Base-by-base conservation (phyloP, 2,797 vertebrate genomes). In the Gymnodraco acuticeps region DNA sequence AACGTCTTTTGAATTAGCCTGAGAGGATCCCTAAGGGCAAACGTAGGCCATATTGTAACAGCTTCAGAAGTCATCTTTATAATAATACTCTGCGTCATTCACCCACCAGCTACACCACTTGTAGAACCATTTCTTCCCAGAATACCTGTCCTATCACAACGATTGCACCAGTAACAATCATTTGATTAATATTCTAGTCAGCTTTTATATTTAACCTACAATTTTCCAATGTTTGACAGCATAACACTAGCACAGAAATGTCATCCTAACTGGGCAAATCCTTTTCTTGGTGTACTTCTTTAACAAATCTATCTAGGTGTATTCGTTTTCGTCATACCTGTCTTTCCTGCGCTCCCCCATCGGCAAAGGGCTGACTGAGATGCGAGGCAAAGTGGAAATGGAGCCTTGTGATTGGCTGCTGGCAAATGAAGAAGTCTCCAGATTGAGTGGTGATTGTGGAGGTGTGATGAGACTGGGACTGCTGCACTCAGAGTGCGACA, bases 401-500 rank as follows among this genome's bases (percentile, higher is more conserved):
- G 97, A 98, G 88, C 96, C 95, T 88, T 99, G 98, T 1, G 97
- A 97, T 88, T 98, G 98, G 94, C 95, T 97, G 86, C 97, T 97
- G 78, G 95, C 89, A 1, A 97, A 97, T 7, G 97, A 98, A 38
- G 97, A 96, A 0, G 96, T 97, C 90, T 99, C 97, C 73, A 98
- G 87, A 78, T 96, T 99, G 74, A 98, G 95, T 15, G 97, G 97
- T 1, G 98, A 99, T 73, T 97, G 96, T 0, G 97, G 98, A 69
- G 98, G 98, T 1, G 97, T 99, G 92, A 97, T 95, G 87, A 98
- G 93, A 84, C 96, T 96, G 81, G 97, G 96, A 81, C 96, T 98
- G 95, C 97, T 99, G 85, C 97, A 98, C 86, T 99, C 98, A 0
- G 97, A 98, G 75, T 98, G 96, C 0, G 98, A 97, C 83, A 98